Conservation (phyloP, 1,140 invertebrate genomes). For the Sitophilus oryzae region DNA sequence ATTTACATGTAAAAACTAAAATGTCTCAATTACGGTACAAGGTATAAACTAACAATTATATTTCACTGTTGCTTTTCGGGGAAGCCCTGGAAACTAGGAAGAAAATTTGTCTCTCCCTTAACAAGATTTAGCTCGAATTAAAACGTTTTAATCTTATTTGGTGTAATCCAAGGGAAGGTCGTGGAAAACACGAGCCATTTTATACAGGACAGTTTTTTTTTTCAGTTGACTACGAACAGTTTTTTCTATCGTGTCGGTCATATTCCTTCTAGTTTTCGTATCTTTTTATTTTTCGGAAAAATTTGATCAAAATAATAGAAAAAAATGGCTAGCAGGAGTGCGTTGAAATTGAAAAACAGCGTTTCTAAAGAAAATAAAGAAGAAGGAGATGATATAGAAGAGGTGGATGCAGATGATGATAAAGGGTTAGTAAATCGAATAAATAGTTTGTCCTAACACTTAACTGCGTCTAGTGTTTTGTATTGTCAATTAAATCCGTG, state of each 20-base stretch:
- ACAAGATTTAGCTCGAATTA: constrained; percentile 23
- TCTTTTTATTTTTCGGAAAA: too few relatives aligned
- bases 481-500: too few relatives aligned
- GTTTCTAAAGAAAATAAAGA: not conserved
- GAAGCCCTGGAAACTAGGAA: not conserved
- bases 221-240: too few relatives aligned
- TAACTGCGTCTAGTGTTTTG: too few relatives aligned
- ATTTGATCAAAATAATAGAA: too few relatives aligned
- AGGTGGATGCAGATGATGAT: not conserved
- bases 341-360: not conserved
- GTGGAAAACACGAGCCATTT: not conserved
- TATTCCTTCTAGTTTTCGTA: too few relatives aligned
- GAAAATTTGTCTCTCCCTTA: constrained; percentile 19
- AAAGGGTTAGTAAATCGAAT: not conserved
- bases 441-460: not conserved
- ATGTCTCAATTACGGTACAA: too few relatives aligned
- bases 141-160: constrained; percentile 22
- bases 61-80: too few relatives aligned
- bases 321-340: not conserved
- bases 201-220: not conserved
- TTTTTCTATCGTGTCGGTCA: too few relatives aligned
- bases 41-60: too few relatives aligned
- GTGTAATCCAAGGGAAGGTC: constrained; percentile 20
- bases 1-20: too few relatives aligned
- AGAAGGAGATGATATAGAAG: not conserved